A percentile compares a stretch with the other conserved stretches of the same genome.
Evolutionary conservation across 2,888 invertebrate species (phyloP).

Genomic region (Sussaba pulchella): DNA sequence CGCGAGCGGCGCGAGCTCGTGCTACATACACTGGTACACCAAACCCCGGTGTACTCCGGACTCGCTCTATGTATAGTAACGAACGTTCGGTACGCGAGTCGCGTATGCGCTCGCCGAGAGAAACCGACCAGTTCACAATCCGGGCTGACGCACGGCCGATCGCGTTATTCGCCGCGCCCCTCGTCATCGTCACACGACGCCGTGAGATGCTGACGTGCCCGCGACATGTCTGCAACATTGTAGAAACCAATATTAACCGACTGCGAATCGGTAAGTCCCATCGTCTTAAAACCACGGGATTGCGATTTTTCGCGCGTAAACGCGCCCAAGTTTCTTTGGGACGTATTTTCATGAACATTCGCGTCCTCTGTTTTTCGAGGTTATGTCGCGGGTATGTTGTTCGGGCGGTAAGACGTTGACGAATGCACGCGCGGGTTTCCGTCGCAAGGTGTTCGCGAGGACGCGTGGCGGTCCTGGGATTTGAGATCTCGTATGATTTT

Average conservation of each 20-base stretch:
- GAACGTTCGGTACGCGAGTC: neutral
- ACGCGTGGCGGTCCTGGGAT: no score
- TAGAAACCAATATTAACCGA: constrained; percentile 76
- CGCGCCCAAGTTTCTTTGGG: no score
- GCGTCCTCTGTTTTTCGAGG: no score
- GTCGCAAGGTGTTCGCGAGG: no score
- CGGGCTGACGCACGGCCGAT: constrained; percentile 65
- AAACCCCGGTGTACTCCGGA: neutral
- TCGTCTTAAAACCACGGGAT: no score
- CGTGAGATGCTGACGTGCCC: constrained; percentile 81
- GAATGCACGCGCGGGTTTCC: no score
- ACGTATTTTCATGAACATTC: no score
- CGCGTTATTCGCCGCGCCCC: constrained; percentile 61
- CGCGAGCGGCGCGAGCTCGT: neutral
- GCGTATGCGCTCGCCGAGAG: constrained; percentile 54
- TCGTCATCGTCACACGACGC: constrained; percentile 69
- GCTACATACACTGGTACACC: neutral
- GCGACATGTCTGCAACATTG: constrained; percentile 75
- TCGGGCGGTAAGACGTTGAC: no score
- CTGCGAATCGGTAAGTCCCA: constrained; percentile 74
- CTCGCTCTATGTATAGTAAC: neutral
- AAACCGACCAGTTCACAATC: constrained; percentile 61
- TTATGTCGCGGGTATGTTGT: no score
- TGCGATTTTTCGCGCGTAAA: no score
- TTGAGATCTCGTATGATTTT: no score